Evolutionary conservation across 2,888 invertebrate species (phyloP).

Genomic region (Camptogramma bilineatum): DNA sequence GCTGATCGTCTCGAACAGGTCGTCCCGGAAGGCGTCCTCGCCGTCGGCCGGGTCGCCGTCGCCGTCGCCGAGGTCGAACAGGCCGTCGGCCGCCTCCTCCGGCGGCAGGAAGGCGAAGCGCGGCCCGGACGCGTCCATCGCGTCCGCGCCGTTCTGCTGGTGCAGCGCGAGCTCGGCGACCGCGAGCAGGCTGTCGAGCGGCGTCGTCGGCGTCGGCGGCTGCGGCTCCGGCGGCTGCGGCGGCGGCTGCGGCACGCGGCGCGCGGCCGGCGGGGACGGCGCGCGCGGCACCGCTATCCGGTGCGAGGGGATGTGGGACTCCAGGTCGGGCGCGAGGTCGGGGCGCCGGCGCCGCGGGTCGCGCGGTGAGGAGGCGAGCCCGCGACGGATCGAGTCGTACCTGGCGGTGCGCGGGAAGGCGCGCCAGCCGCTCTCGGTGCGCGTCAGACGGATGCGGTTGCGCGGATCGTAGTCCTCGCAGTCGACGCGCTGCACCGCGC

Average conservation of each 20-base stretch:
- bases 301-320: slow-evolving; percentile 87
- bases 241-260: slow-evolving; percentile 76
- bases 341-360: slow-evolving; percentile 48
- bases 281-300: slow-evolving; percentile 83
- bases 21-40: slow-evolving; percentile 70
- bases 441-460: slow-evolving; percentile 93
- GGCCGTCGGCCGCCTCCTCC: slow-evolving; percentile 71
- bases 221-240: slow-evolving; percentile 48
- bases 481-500: slow-evolving; percentile 92
- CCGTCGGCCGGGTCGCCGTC: slow-evolving; percentile 66
- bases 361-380: slow-evolving; percentile 42
- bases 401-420: slow-evolving; percentile 92
- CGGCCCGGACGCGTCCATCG: slow-evolving; percentile 54
- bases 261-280: slow-evolving; percentile 60
- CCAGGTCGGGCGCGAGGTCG: slow-evolving; percentile 80
- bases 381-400: slow-evolving; percentile 77
- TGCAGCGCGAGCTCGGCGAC: slow-evolving; percentile 88
- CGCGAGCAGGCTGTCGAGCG: slow-evolving; percentile 87
- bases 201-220: slow-evolving; percentile 69
- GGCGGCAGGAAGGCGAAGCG: slow-evolving; percentile 69
- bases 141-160: slow-evolving; percentile 80
- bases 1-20: slow-evolving; percentile 80
- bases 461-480: slow-evolving; percentile 95
- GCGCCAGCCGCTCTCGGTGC: slow-evolving; percentile 92
- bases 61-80: slow-evolving; percentile 72